Evolutionary conservation across 2,888 invertebrate genomes (phyloP), one percentile per base, ranked within the genome.

Genomic region (Trichogramma evanescens): DNA sequence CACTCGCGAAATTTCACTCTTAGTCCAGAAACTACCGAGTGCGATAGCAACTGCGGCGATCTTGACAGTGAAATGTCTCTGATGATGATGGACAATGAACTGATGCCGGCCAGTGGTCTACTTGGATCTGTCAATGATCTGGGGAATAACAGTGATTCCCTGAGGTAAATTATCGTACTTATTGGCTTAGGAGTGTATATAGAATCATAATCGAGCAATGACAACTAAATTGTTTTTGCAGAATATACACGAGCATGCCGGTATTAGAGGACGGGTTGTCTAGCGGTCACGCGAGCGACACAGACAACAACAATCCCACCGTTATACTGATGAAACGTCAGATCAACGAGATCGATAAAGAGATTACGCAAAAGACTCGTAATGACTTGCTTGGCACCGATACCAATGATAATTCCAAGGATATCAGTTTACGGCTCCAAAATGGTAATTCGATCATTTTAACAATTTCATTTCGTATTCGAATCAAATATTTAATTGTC

Each of bases 191-290:
- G 26, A 26, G 26, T 26, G 26, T 26, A 26, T 26, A 26, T 26
- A 26, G 26, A 26, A 26, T 53, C 38, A 9, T 45, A 46, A 49
- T 48, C 10, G 6, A n/a, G 48, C 13, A 6, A 10, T 48, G 48
- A n/a, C 6, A 48, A 10, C 6, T 48, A 3, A 10, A 48, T 48
- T 48, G 48, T 48, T 48, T 41, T 13, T 48, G n/a, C 42, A 74
- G 77, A 70, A 83, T 85, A 79, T 89, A 83, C 79, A 86, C 86
- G 54, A 87, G 86, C 70, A 90, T 96, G 89, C 96, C 96, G 0
- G 89, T 93, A 10, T 85, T 96, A 50, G 95, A 95, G 75, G 96
- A 96, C 78, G 95, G 95, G 0, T 81, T 96, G 60, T 95, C 95
- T 2, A 95, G 95, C 45, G 95, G 95, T 3, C 95, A 95, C 74